Evolutionary conservation across 1,140 invertebrate genomes (phyloP).

Genomic region (Pomacea maculata): DNA sequence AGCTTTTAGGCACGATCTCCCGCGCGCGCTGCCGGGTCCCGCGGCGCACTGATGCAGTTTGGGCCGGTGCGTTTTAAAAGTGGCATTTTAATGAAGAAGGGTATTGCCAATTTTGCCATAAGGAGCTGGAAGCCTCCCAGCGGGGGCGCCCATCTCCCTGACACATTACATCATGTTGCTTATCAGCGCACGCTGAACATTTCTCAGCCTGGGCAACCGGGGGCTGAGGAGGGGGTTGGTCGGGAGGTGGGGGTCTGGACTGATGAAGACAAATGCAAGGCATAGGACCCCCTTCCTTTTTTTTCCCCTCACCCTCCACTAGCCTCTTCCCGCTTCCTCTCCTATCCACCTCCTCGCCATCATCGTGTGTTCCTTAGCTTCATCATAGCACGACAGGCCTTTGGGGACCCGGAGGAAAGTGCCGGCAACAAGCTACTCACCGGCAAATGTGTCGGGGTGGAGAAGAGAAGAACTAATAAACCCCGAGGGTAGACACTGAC

Average conservation of each 20-base stretch:
- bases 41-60: conserved; percentile 23
- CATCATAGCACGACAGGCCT: no score
- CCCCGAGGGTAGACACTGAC: not conserved
- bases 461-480: not conserved
- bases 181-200: conserved; percentile 5
- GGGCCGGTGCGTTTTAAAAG: conserved; percentile 24
- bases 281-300: no score
- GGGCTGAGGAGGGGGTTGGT: not conserved
- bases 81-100: conserved; percentile 27
- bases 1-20: conserved; percentile 8
- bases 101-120: conserved; percentile 20
- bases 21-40: not conserved
- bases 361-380: no score
- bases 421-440: no score
- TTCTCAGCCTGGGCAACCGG: conserved; percentile 20
- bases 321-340: no score
- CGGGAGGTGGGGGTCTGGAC: not conserved
- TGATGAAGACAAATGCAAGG: conserved; percentile 28
- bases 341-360: no score
- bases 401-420: no score
- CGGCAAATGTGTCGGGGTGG: not conserved
- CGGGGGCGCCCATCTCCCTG: conserved; percentile 12
- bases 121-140: conserved; percentile 14
- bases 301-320: no score
- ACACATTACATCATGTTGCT: conserved; percentile 28